A percentile compares a stretch with the other conserved stretches of the same genome.
Evolutionary conservation across 2,888 invertebrate species (phyloP).

Genomic region (Oscheius sp.): DNA sequence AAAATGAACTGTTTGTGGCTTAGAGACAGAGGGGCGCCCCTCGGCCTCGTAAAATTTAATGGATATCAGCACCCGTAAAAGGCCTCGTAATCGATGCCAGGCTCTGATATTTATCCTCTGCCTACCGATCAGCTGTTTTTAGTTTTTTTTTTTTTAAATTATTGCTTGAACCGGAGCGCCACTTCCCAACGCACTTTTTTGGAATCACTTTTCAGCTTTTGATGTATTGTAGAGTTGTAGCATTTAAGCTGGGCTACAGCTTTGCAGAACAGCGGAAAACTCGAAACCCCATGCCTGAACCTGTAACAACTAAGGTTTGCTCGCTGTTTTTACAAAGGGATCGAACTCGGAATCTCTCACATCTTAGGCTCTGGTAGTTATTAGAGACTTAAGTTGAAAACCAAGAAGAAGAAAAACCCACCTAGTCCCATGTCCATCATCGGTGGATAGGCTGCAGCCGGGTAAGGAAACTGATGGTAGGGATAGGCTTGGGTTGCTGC

Average conservation of each 20-base stretch:
- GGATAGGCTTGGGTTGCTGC: constrained; percentile 16
- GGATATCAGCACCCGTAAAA: constrained; percentile 30
- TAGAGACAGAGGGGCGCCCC: constrained; percentile 12
- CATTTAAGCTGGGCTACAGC: neutral
- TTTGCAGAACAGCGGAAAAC: neutral
- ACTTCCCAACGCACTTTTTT: too few relatives aligned
- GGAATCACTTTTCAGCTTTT: too few relatives aligned
- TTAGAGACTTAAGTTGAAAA: too few relatives aligned
- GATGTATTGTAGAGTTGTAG: neutral
- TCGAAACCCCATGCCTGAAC: too few relatives aligned
- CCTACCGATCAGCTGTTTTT: neutral
- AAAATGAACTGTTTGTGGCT: constrained; percentile 12
- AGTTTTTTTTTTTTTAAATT: too few relatives aligned
- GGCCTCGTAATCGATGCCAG: constrained; percentile 20
- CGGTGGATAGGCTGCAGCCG: constrained; percentile 2
- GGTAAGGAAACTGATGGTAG: constrained; percentile 21
- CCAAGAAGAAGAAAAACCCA: neutral
- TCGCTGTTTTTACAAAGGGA: too few relatives aligned
- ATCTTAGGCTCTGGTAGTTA: too few relatives aligned
- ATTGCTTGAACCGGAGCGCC: too few relatives aligned
- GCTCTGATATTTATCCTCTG: neutral
- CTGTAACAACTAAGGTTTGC: too few relatives aligned
- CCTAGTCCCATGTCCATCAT: constrained; percentile 39
- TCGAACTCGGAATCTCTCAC: too few relatives aligned
- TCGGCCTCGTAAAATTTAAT: constrained; percentile 29